Base-by-base conservation (phyloP, 2,797 vertebrate genomes). In the Poecilia picta region DNA sequence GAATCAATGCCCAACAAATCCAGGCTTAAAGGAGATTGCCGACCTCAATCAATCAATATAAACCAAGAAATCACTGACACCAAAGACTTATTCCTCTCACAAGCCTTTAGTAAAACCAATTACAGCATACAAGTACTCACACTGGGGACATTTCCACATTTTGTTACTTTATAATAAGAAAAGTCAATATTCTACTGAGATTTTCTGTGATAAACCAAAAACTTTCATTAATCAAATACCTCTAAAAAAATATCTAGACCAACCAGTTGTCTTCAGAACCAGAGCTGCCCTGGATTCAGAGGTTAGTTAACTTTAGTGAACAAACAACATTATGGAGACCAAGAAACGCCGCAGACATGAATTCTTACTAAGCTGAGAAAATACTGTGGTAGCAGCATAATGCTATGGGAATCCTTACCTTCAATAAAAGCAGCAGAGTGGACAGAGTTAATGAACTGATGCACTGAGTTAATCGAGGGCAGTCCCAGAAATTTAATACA, bases 61-160 rank as follows among this genome's bases (percentile, higher is more conserved):
- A 87, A 75, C 13, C 36, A 73, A 71, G 20, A 80, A 87, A 87
- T 79, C 49, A 76, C 55, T 43, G 80, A 84, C 73, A 81, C 72
- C 36, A 72, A 23, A 45, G 28, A 20, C 11, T 59, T 74, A n/a
- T 79, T 73, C 68, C 75, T 76, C 59, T 78, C 47, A 43, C 12
- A 68, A 76, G 2, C 43, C 41, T 71, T 57, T 28, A 47, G n/a
- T 15, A 84, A 57, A 46, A 68, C 51, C 4, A 43, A 59, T 18
- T 28, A 74, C 23, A 45, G n/a, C 20, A 4, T 20, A 28, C 2
- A 43, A 66, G 16, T 36, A 20, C 10, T 4, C 18, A 39, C 20
- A 36, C 62, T 33, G 15, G 23, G 33, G 18, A 39, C 33, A 11
- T 39, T 10, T 66, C 62, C 64, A 41, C 3, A 41, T 41, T 68